Percentiles rank a stretch among this genome's conserved stretches.
phyloP scores from a whole-genome alignment of 2,797 vertebrate species.

The Mastacembelus armatus region DNA sequence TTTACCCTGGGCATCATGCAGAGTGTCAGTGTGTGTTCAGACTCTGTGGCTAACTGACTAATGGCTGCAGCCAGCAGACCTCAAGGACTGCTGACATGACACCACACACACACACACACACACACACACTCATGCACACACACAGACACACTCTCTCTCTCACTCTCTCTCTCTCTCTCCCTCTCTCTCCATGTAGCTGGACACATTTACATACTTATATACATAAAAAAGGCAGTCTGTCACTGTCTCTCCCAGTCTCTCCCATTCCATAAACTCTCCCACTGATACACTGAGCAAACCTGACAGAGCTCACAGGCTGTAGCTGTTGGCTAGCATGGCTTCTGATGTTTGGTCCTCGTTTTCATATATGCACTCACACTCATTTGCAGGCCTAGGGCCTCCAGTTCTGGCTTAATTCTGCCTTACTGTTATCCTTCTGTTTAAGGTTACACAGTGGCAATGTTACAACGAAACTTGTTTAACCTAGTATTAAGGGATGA shows the following conservation, averaged over 20 bases:
- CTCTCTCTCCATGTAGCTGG: no score
- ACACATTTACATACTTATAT: conserved; percentile 6
- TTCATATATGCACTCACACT: neutral
- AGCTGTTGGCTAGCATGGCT: conserved; percentile 8
- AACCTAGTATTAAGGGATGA: neutral
- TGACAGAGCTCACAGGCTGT: conserved; percentile 27
- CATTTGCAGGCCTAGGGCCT: neutral
- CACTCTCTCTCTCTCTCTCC: no score
- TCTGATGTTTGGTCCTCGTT: neutral
- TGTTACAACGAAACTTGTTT: no score
- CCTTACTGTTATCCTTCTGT: no score
- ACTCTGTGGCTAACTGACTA: neutral
- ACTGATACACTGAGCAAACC: conserved; percentile 40
- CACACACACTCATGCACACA: no score
- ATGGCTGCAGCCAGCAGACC: conserved; percentile 13
- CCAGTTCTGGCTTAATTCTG: no score
- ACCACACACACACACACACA: neutral
- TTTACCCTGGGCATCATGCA: conserved; percentile 31
- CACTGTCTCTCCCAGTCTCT: neutral
- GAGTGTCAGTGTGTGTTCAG: neutral
- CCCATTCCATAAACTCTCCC: conserved; percentile 16
- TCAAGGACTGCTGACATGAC: conserved; percentile 12
- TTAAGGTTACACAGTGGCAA: conserved; percentile 21
- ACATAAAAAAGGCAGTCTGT: conserved; percentile 12
- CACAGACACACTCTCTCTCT: no score